Evolutionary conservation across 2,888 invertebrate genomes (phyloP).

Genomic region (Macaria liturata): DNA sequence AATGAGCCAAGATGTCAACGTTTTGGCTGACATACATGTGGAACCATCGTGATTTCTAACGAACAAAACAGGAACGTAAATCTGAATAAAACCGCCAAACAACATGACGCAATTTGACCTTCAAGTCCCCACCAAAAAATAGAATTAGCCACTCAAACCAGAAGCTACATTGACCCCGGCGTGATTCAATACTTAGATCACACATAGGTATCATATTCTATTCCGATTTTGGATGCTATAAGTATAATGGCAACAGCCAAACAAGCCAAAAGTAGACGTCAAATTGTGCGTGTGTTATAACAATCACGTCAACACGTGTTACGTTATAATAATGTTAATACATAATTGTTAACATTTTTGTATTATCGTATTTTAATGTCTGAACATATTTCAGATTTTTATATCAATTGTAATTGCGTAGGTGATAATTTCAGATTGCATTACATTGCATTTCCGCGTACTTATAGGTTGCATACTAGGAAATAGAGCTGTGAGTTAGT

Average conservation of each 20-base stretch:
- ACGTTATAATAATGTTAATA: too few species aligned
- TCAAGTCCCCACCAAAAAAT: slow-evolving; percentile 54
- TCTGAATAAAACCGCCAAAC: slow-evolving; percentile 35
- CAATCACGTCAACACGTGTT: too few species aligned
- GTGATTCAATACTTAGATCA: slow-evolving; percentile 52
- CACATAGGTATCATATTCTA: slow-evolving; percentile 39
- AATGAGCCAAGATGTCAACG: slow-evolving; percentile 8
- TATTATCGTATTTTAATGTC: too few species aligned
- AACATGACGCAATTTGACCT: slow-evolving; percentile 60
- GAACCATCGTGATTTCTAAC: slow-evolving; percentile 5
- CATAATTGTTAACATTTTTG: too few species aligned
- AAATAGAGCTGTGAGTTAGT: slow-evolving; percentile 14
- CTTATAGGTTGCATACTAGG: slow-evolving; percentile 15
- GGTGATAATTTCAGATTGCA: slow-evolving; percentile 2
- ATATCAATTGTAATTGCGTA: background rate
- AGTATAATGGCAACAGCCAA: too few species aligned
- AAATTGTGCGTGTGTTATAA: too few species aligned
- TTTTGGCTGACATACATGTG: slow-evolving; percentile 6
- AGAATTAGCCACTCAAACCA: slow-evolving; percentile 52
- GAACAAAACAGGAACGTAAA: slow-evolving; percentile 25
- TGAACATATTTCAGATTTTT: background rate
- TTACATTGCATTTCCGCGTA: slow-evolving; percentile 26
- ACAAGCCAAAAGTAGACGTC: too few species aligned
- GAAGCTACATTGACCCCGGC: slow-evolving; percentile 53
- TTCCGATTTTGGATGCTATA: slow-evolving; percentile 24